Evolutionary conservation across 2,797 vertebrate genomes (phyloP).

Genomic region (Semaprochilodus insignis): DNA sequence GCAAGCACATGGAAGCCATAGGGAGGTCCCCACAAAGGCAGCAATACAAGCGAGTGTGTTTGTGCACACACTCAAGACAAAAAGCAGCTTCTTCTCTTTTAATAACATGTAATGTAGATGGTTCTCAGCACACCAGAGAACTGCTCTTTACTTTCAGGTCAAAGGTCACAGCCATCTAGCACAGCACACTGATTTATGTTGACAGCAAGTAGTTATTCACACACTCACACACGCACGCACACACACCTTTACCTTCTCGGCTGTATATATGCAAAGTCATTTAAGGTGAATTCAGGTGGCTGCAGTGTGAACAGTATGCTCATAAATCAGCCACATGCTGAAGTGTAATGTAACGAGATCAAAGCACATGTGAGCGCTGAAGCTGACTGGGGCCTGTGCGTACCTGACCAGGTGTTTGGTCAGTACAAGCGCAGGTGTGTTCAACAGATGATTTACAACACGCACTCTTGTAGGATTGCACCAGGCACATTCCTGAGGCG

Average conservation of each 20-base stretch:
- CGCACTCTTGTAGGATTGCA: slow-evolving; percentile 49
- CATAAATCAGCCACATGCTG: slow-evolving; percentile 35
- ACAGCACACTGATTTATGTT: slow-evolving; percentile 57
- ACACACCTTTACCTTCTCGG: slow-evolving; percentile 8
- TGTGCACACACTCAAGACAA: neutral
- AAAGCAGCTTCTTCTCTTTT: slow-evolving; percentile 41
- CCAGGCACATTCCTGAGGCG: slow-evolving; percentile 62
- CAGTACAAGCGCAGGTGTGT: slow-evolving; percentile 59
- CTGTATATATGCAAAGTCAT: slow-evolving; percentile 37
- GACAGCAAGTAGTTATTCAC: neutral
- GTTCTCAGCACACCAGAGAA: slow-evolving; percentile 45
- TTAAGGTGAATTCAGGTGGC: slow-evolving; percentile 26
- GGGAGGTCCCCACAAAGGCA: neutral
- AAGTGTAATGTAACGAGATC: slow-evolving; percentile 19
- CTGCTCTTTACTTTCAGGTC: slow-evolving; percentile 68
- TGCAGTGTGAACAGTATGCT: slow-evolving; percentile 16
- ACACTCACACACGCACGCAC: neutral
- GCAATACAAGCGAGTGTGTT: neutral
- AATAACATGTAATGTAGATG: slow-evolving; percentile 49
- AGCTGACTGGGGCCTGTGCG: neutral
- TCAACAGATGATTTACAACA: slow-evolving; percentile 51
- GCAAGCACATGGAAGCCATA: neutral
- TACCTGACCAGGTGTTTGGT: slow-evolving; percentile 61
- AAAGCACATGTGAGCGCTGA: neutral
- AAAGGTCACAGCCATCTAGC: slow-evolving; percentile 74